Conservation (phyloP, 2,113 vertebrate genomes). For the Callithrix jacchus region DNA sequence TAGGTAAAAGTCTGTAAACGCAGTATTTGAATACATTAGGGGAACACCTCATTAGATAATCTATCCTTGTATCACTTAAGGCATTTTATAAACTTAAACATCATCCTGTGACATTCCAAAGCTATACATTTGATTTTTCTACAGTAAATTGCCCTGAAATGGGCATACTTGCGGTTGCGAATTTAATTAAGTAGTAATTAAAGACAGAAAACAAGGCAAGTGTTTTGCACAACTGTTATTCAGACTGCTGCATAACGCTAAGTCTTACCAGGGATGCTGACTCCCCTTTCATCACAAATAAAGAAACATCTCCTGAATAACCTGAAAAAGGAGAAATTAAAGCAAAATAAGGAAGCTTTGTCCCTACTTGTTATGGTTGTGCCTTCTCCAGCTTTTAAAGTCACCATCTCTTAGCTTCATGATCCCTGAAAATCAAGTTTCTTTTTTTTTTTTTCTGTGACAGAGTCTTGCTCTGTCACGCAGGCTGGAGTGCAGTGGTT, state of each 20-base stretch:
- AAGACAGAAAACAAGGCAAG: not conserved
- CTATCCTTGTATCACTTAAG: not conserved
- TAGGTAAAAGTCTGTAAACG: not conserved
- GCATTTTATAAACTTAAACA: not conserved
- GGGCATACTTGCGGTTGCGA: not conserved
- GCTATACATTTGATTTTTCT: not conserved
- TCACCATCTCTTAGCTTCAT: not conserved
- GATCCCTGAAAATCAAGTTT: not conserved
- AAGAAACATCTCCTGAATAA: not conserved
- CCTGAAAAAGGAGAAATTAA: not conserved
- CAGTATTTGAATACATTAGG: not conserved
- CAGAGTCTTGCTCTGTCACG: too few species aligned
- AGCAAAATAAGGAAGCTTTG: slow-evolving; percentile 5
- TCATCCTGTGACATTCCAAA: not conserved
- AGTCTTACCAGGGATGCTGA: not conserved
- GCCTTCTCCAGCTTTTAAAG: not conserved
- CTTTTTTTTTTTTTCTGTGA: too few species aligned
- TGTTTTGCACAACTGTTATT: not conserved
- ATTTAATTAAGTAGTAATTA: not conserved
- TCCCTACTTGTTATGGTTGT: not conserved
- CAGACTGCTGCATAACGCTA: not conserved
- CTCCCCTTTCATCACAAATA: not conserved
- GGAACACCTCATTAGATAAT: not conserved
- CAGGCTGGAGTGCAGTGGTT: too few species aligned
- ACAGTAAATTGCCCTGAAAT: not conserved